Conservation (phyloP, 2,888 invertebrate genomes). For the Corbicula japonica region DNA sequence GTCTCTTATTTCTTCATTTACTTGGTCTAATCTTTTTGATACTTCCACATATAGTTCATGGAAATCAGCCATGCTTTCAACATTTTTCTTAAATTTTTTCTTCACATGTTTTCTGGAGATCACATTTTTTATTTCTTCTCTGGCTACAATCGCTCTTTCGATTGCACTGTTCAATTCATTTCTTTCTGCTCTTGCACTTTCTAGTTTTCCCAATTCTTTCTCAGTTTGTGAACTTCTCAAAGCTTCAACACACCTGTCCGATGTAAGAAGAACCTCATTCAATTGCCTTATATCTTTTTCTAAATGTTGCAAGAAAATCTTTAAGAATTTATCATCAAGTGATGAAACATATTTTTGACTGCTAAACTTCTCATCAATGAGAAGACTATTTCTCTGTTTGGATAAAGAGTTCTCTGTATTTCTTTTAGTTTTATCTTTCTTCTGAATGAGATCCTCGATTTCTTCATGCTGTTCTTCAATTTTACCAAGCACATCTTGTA, state of each 20-base stretch:
- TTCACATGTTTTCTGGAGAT: slow-evolving; percentile 63
- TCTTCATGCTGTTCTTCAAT: slow-evolving; percentile 63
- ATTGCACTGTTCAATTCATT: slow-evolving; percentile 67
- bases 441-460: slow-evolving; percentile 70
- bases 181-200: slow-evolving; percentile 61
- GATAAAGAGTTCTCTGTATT: slow-evolving; percentile 70
- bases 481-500: slow-evolving; percentile 58
- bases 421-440: slow-evolving; percentile 67
- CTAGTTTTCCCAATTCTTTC: slow-evolving; percentile 50
- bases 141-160: slow-evolving; percentile 65
- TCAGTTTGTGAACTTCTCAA: slow-evolving; percentile 54
- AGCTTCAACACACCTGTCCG: slow-evolving; percentile 70
- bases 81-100: slow-evolving; percentile 59
- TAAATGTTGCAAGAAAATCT: slow-evolving; percentile 70
- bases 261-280: slow-evolving; percentile 66
- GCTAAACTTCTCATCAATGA: slow-evolving; percentile 69
- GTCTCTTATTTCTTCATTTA: slow-evolving; percentile 72
- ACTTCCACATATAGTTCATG: slow-evolving; percentile 79
- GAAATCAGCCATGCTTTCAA: slow-evolving; percentile 59
- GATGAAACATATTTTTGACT: slow-evolving; percentile 65
- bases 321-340: slow-evolving; percentile 70
- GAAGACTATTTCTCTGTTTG: slow-evolving; percentile 69
- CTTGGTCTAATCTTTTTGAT: slow-evolving; percentile 59
- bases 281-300: slow-evolving; percentile 72
- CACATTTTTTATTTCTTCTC: slow-evolving; percentile 79